A percentile compares a stretch with the other conserved stretches of the same genome.
These are phyloP conservation scores for Littorina saxatilis DNA, from an alignment of 1,140 invertebrate genomes.

Conservation along the genomic window DNA sequence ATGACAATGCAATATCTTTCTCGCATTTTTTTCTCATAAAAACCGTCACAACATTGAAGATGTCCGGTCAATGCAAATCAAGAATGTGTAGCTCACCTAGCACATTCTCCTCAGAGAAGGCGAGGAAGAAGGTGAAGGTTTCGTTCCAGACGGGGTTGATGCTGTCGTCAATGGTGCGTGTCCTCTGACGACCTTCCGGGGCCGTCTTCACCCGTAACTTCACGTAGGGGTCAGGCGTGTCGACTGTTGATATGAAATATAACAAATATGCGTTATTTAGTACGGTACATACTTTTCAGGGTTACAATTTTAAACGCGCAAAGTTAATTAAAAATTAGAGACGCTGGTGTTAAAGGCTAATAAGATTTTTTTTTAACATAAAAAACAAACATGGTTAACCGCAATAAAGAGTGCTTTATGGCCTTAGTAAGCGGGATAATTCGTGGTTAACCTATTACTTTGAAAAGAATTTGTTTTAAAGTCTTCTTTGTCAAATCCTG, in stretches of 20 bases:
- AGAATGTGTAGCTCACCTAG: slow-evolving; percentile 55
- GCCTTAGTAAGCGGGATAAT: too few species aligned
- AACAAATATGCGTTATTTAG: not conserved
- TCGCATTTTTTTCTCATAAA: too few species aligned
- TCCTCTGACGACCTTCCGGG: slow-evolving; percentile 74
- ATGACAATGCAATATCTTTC: not conserved
- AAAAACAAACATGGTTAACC: too few species aligned
- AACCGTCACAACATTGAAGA: not conserved
- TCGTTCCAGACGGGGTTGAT: slow-evolving; percentile 76
- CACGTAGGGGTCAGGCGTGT: slow-evolving; percentile 77
- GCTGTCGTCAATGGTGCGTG: slow-evolving; percentile 72
- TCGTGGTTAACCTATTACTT: too few species aligned
- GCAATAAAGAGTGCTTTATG: too few species aligned
- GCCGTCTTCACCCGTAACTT: slow-evolving; percentile 72
- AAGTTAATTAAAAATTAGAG: not conserved
- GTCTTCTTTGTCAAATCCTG: too few species aligned
- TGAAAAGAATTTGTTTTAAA: too few species aligned
- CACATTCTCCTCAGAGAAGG: slow-evolving; percentile 62
- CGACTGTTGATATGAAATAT: slow-evolving; percentile 73
- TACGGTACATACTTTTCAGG: too few species aligned
- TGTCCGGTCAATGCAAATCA: not conserved
- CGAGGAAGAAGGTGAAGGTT: slow-evolving; percentile 74
- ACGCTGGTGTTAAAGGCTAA: too few species aligned
- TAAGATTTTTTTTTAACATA: not conserved
- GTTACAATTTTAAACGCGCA: not conserved